A percentile compares a stretch with the other conserved stretches of the same genome.
Conservation (phyloP, 2,888 invertebrate species). For the Sepiola atlantica region DNA sequence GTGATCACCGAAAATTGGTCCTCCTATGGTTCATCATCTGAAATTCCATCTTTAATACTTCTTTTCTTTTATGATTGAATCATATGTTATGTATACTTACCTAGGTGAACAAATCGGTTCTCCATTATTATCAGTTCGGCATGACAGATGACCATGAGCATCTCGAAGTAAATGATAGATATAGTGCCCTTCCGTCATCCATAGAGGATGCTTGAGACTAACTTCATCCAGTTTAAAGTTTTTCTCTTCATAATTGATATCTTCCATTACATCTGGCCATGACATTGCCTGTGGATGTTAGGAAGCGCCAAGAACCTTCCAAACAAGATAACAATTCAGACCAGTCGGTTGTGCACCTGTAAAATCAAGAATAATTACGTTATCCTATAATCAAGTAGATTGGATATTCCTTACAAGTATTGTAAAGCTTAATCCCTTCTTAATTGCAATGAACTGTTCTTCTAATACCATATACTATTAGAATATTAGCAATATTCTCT, state of each 20-base stretch:
- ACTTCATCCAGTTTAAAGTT: constrained; percentile 60
- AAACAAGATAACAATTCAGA: not conserved
- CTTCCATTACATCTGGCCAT: constrained; percentile 63
- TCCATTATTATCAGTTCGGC: constrained; percentile 58
- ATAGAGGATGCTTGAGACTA: constrained; percentile 60
- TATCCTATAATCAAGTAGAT: not conserved
- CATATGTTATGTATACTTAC: constrained; percentile 54
- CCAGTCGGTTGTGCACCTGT: not conserved
- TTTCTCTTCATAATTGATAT: constrained; percentile 59
- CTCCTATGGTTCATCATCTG: not conserved
- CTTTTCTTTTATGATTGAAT: not conserved
- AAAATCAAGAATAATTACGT: not conserved
- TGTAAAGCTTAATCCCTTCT: not conserved
- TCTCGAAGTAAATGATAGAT: constrained; percentile 63
- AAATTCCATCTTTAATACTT: not conserved
- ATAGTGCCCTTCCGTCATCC: constrained; percentile 65
- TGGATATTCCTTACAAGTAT: not conserved
- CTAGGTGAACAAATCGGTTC: constrained; percentile 65
- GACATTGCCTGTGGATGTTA: not conserved
- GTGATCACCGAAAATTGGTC: too few relatives aligned
- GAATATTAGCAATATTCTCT: too few relatives aligned
- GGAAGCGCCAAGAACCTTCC: not conserved
- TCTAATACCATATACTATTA: too few relatives aligned
- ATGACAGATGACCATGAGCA: constrained; percentile 57
- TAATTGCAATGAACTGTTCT: not conserved